Evolutionary conservation across 2,888 invertebrate species (phyloP).

Genomic region (Diloba caeruleocephala): DNA sequence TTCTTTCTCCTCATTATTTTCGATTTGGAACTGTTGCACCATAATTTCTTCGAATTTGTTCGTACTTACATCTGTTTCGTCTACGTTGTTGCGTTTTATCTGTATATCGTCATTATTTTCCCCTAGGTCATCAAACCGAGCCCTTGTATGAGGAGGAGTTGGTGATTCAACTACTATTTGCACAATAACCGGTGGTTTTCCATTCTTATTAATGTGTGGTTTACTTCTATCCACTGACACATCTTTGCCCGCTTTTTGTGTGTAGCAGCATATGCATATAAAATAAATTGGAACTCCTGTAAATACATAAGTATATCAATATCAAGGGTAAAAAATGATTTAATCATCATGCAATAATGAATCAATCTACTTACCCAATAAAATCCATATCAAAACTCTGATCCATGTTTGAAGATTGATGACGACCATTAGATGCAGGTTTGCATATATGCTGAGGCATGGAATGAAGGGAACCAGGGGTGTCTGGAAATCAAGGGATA

Average conservation of each 20-base stretch:
- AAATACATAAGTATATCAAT: slow-evolving; percentile 41
- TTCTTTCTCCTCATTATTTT: slow-evolving; percentile 82
- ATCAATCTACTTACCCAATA: slow-evolving; percentile 92
- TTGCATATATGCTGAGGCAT: slow-evolving; percentile 93
- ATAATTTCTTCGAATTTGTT: slow-evolving; percentile 69
- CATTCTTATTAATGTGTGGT: slow-evolving; percentile 66
- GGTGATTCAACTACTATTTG: slow-evolving; percentile 81
- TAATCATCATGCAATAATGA: too few relatives aligned
- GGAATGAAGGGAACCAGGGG: slow-evolving; percentile 95
- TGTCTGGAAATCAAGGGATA: slow-evolving; percentile 87
- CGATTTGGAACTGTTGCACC: slow-evolving; percentile 72
- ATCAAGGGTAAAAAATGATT: neutral
- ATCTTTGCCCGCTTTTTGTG: slow-evolving; percentile 58
- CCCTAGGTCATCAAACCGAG: slow-evolving; percentile 63
- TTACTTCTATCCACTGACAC: slow-evolving; percentile 58
- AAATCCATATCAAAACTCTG: slow-evolving; percentile 94
- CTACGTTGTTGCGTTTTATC: slow-evolving; percentile 54
- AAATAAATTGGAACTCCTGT: slow-evolving; percentile 82
- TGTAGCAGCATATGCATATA: slow-evolving; percentile 73
- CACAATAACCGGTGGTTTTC: slow-evolving; percentile 68
- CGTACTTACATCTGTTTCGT: slow-evolving; percentile 58
- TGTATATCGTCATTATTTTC: slow-evolving; percentile 53
- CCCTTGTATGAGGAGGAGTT: slow-evolving; percentile 78
- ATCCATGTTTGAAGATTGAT: slow-evolving; percentile 94
- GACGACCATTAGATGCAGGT: slow-evolving; percentile 95